These are phyloP conservation scores for Julus scanicus DNA, from an alignment of 2,888 invertebrate species.

Conservation along the genomic window DNA sequence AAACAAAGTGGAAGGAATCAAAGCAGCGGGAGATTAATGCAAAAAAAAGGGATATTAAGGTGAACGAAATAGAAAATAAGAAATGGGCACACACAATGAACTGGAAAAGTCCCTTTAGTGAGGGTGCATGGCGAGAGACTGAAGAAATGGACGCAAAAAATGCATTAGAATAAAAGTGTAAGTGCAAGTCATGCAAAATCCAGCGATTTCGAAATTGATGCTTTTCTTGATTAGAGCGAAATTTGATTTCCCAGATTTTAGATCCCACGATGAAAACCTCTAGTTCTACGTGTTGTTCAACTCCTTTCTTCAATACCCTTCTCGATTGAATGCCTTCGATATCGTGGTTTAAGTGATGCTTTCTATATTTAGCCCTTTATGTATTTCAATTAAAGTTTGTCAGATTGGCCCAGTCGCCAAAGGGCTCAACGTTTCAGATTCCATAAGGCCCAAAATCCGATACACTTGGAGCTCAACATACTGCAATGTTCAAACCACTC, in stretches of 20 bases:
- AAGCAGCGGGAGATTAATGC: constrained; percentile 45
- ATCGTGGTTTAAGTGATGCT: neutral
- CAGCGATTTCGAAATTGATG: constrained; percentile 31
- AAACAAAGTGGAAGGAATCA: constrained; percentile 43
- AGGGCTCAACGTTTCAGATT: neutral
- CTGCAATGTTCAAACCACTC: neutral
- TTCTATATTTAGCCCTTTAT: neutral
- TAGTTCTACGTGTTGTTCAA: neutral
- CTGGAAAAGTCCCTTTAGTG: constrained; percentile 5
- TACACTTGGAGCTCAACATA: neutral
- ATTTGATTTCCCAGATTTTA: constrained; percentile 13
- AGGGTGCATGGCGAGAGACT: constrained; percentile 26
- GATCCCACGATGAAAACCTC: constrained; percentile 2
- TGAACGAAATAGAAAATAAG: constrained; percentile 44
- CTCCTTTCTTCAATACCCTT: neutral
- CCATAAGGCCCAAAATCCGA: neutral
- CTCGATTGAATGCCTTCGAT: neutral
- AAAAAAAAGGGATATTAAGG: constrained; percentile 9
- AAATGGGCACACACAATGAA: constrained; percentile 29
- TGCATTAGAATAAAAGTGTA: constrained; percentile 21
- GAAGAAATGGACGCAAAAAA: constrained; percentile 8
- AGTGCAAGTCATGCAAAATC: constrained; percentile 30
- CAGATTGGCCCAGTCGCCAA: neutral
- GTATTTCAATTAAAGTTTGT: constrained; percentile 32
- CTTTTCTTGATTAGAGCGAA: constrained; percentile 18